Evolutionary conservation across 2,888 invertebrate genomes (phyloP).

Genomic region (Cryptosula pallasiana): DNA sequence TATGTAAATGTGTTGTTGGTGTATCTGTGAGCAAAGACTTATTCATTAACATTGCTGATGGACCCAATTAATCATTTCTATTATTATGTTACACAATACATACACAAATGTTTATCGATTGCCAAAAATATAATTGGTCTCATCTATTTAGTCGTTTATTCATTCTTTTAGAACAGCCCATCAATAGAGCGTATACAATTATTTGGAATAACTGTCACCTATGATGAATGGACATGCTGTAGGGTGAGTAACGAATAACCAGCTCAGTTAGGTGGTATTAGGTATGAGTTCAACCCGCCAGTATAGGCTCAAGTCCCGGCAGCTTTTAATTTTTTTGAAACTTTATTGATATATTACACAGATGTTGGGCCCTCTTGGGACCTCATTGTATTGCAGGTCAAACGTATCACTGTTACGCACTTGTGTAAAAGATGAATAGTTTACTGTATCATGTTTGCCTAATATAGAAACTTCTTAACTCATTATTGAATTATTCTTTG

Average conservation of each 20-base stretch:
- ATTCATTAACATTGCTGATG: not conserved
- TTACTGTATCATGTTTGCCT: too few relatives aligned
- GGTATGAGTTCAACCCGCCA: too few relatives aligned
- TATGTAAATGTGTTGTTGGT: not conserved
- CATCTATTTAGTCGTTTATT: not conserved
- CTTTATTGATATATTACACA: too few relatives aligned
- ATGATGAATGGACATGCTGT: not conserved
- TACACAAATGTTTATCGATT: slow-evolving; percentile 2
- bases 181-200: not conserved
- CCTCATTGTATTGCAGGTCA: too few relatives aligned
- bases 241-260: not conserved
- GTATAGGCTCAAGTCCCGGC: too few relatives aligned
- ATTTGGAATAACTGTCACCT: not conserved
- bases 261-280: too few relatives aligned
- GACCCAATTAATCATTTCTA: not conserved
- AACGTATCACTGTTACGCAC: too few relatives aligned
- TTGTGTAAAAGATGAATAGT: too few relatives aligned
- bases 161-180: not conserved
- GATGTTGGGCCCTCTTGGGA: too few relatives aligned
- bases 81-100: not conserved
- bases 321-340: too few relatives aligned
- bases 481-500: too few relatives aligned
- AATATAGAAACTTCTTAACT: too few relatives aligned
- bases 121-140: not conserved
- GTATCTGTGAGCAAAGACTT: not conserved